Percentiles rank a stretch among this genome's conserved stretches.
Evolutionary conservation across 2,113 vertebrate genomes (phyloP).

Genomic region (Caretta caretta): DNA sequence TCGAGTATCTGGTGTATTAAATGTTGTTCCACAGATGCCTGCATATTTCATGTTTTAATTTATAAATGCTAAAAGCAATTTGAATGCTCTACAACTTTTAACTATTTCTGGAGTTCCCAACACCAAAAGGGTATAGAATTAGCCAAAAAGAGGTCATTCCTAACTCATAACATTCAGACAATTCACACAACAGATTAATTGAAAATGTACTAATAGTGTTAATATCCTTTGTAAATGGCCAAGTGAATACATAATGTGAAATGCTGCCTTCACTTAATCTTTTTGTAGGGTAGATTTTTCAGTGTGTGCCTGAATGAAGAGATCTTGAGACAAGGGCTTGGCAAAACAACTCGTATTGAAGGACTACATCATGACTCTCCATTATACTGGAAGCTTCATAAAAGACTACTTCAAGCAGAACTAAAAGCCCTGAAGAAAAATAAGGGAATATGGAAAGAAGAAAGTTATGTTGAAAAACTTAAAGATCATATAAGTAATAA

Average conservation of each 20-base stretch:
- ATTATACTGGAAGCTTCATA: constrained; percentile 89
- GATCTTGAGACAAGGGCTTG: constrained; percentile 87
- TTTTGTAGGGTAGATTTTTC: constrained; percentile 81
- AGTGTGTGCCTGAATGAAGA: constrained; percentile 89
- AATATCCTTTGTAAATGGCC: not conserved
- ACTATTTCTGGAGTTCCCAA: not conserved
- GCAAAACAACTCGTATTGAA: constrained; percentile 80
- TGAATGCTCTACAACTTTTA: not conserved
- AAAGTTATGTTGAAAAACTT: constrained; percentile 80
- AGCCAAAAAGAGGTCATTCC: not conserved
- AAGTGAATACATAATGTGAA: accelerated
- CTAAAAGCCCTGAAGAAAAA: constrained; percentile 86
- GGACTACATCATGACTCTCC: constrained; percentile 82
- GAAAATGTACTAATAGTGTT: not conserved
- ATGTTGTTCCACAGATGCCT: not conserved
- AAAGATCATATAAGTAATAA: constrained; percentile 68
- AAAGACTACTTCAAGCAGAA: constrained; percentile 90
- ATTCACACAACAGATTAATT: not conserved
- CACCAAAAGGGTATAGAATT: accelerated
- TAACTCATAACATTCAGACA: not conserved
- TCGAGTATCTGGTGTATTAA: not conserved
- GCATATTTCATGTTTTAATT: no score
- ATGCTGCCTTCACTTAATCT: not conserved
- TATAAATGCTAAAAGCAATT: not conserved
- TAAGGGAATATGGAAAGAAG: constrained; percentile 90